Evolutionary conservation across 2,797 vertebrate genomes (phyloP).

Genomic region (Astyanax mexicanus): DNA sequence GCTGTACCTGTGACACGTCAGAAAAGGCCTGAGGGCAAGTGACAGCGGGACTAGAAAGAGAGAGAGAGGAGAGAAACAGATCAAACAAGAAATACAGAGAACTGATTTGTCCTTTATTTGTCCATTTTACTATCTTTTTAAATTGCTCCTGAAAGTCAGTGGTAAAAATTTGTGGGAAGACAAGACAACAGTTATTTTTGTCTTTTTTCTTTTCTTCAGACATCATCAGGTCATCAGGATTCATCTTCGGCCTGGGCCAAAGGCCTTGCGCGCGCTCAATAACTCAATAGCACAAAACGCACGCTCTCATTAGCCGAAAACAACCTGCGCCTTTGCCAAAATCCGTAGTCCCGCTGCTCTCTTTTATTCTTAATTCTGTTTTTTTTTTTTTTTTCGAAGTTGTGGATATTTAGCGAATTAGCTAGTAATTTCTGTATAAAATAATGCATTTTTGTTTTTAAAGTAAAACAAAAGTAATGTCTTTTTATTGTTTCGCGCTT

Average conservation of each 20-base stretch:
- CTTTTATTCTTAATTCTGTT: background rate
- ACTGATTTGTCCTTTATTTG: background rate
- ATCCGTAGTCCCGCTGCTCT: too few species aligned
- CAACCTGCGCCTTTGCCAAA: background rate
- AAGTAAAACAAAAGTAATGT: background rate
- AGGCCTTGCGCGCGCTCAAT: slow-evolving; percentile 62
- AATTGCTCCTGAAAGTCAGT: too few species aligned
- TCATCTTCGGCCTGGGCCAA: slow-evolving; percentile 15
- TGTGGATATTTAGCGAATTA: too few species aligned
- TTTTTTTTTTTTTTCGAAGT: background rate
- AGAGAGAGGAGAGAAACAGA: too few species aligned
- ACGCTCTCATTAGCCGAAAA: background rate
- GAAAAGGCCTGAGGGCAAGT: slow-evolving; percentile 32
- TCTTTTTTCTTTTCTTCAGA: background rate
- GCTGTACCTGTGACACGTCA: slow-evolving; percentile 48
- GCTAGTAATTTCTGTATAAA: too few species aligned
- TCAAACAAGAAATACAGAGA: background rate
- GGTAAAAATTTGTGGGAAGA: background rate
- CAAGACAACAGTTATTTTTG: too few species aligned
- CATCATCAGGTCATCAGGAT: background rate
- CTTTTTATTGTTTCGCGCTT: background rate
- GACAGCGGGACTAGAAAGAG: slow-evolving; percentile 10
- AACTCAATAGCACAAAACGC: too few species aligned
- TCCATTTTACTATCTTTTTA: too few species aligned
- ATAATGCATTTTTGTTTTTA: background rate